A percentile compares a stretch with the other conserved stretches of the same genome.
phyloP scores from a whole-genome alignment of 1,140 invertebrate species.

The Sarcophaga bullata region DNA sequence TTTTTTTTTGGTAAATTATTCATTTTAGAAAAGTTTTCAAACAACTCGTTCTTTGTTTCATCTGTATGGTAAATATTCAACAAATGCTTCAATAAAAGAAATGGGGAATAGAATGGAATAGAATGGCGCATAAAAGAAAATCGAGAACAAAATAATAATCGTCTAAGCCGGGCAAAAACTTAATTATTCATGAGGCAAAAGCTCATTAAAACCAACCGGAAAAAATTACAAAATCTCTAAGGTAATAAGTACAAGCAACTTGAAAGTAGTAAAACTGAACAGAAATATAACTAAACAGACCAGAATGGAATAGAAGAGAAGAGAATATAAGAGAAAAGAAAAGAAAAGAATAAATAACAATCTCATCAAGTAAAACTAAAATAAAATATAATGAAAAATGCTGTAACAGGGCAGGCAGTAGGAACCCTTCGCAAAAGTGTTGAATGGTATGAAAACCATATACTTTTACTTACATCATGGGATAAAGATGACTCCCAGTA shows the following conservation, averaged over 20 bases:
- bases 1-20: too few relatives aligned
- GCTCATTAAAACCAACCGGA: constrained; percentile 32
- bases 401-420: background rate
- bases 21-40: too few relatives aligned
- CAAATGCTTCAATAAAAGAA: background rate
- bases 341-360: background rate
- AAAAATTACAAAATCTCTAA: constrained; percentile 33
- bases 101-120: background rate
- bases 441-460: too few relatives aligned
- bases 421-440: background rate
- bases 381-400: constrained; percentile 6
- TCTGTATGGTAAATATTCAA: background rate
- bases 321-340: too few relatives aligned
- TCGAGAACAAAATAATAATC: background rate
- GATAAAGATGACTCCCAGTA: too few relatives aligned
- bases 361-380: constrained; percentile 19
- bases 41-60: too few relatives aligned
- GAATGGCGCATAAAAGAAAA: background rate
- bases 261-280: background rate
- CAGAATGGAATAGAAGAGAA: background rate
- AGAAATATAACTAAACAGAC: background rate
- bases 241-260: constrained; percentile 14
- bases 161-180: constrained; percentile 22
- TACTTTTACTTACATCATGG: too few relatives aligned
- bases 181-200: constrained; percentile 40